Base-by-base conservation (phyloP, 2,113 vertebrate species). In the Shinisaurus crocodilurus region DNA sequence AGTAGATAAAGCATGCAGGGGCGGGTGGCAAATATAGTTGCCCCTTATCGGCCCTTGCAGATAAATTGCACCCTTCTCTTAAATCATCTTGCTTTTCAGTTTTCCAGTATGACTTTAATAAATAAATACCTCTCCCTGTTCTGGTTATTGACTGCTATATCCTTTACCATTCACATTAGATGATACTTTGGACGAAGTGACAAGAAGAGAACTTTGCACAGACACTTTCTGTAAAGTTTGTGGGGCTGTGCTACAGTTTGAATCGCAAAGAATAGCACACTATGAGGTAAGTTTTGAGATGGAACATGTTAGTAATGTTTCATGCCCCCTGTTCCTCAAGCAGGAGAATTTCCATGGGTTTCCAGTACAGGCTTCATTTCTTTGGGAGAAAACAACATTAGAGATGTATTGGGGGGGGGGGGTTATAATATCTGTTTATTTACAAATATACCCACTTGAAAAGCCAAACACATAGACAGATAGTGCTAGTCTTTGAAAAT, bases 191-290 rank as follows among this genome's bases (percentile, higher is more conserved):
- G 96, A 95, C 88, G 92, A 94, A 89, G 80, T 94, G 60, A 94
- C 87, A 25, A 96, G 90, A 85, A 86, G 88, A 87, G 96, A 96
- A 75, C 96, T 98, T 90, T 98, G 98, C 92, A 97, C 97, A 0
- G 96, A 98, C 48, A 93, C 95, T 63, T 98, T 97, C 96, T 99
- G 98, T 96, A 97, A 98, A 89, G 91, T 98, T 91, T 99, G 98
- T 90, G 95, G 97, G 54, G 97, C 98, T 32, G 95, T 97, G 91
- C 95, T 99, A 86, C 95, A 96, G 45, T 98, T 96, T 88, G 97
- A 98, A 88, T 98, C 98, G 12, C 98, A 99, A 94, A 97, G 97
- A 88, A 92, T 95, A 69, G 97, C 98, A 79, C 98, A 99, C 94
- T 99, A 98, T 94, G 95, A 98, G 98, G 98, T 98, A 96, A 72